phyloP scores from a whole-genome alignment of 2,888 invertebrate species.

The Mimumesa dahlbomi region DNA sequence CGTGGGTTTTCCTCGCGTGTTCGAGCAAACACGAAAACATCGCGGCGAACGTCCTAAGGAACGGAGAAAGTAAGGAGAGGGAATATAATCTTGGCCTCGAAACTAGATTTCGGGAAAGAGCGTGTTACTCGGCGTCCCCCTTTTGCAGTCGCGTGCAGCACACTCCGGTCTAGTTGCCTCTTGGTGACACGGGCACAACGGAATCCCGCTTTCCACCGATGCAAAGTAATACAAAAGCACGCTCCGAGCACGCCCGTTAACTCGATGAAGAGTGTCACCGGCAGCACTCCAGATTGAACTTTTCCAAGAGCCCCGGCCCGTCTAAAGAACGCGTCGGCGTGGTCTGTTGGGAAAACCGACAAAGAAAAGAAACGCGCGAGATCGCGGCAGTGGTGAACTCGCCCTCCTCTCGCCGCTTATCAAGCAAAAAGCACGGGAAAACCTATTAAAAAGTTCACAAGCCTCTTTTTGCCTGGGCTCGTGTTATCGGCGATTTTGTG shows the following conservation, averaged over 20 bases:
- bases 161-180: constrained; percentile 1
- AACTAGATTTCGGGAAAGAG: no score
- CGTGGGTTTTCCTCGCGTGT: no score
- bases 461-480: no score
- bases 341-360: constrained; percentile 12
- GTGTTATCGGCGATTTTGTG: no score
- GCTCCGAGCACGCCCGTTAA: constrained; percentile 44
- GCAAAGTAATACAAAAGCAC: constrained; percentile 56
- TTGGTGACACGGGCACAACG: constrained; percentile 27
- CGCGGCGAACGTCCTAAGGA: no score
- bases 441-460: constrained; percentile 27
- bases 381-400: constrained; percentile 1
- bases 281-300: constrained; percentile 54
- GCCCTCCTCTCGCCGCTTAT: not conserved
- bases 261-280: constrained; percentile 57
- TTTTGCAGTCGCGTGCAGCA: not conserved
- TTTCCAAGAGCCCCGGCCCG: constrained; percentile 45
- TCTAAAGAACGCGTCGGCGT: constrained; percentile 39
- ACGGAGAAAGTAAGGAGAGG: no score
- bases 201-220: constrained; percentile 29
- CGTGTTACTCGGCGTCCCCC: constrained; percentile 1
- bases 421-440: constrained; percentile 17
- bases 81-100: no score
- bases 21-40: no score
- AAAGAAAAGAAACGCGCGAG: constrained; percentile 9